Evolutionary conservation across 2,888 invertebrate species (phyloP), one percentile per base, ranked within the genome.

Genomic region (Autographa gamma): DNA sequence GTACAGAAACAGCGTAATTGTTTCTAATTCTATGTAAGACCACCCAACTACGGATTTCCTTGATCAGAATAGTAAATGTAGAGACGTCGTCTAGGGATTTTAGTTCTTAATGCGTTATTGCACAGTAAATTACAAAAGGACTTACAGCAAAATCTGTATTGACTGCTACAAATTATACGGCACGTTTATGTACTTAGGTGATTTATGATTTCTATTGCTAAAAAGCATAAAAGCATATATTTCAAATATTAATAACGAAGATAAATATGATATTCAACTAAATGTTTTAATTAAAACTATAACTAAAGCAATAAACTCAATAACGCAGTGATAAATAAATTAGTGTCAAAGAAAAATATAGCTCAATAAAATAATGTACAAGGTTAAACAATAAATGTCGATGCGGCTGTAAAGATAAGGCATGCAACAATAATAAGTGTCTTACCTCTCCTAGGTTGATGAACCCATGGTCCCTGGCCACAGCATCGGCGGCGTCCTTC

Each of bases 401-500:
- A 25, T 25, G 19, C 13, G 54, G 19, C 54, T 56, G 54, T 19
- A 25, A 56, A 13, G 54, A 56, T 56, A 56, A 56, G 9, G 25
- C 25, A 60, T 43, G 60, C 32, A 64, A 52, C n/a, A 52, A 4
- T 54, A 1, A 60, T 32, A 16, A 7, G 18, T 63, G 63, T 89
- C 97, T 97, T 93, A 98, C 98, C 97, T 98, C 97, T 96, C 98
- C 98, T 93, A 97, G 96, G 95, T 98, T 98, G 93, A 96, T 94
- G 96, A 98, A 98, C 85, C 98, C 98, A 93, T 98, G 97, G 89
- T 98, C 97, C 79, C 90, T 92, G 70, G 98, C 98, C 60, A 98
- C 97, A 56, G 96, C 95, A 86, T 97, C 97, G 58, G 98, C 98
- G 69, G 96, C 96, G 56, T 96, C 93, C 81, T 96, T 96, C 68